Evolutionary conservation across 1,140 invertebrate species (phyloP).

Genomic region (Drosophila novamexicana): DNA sequence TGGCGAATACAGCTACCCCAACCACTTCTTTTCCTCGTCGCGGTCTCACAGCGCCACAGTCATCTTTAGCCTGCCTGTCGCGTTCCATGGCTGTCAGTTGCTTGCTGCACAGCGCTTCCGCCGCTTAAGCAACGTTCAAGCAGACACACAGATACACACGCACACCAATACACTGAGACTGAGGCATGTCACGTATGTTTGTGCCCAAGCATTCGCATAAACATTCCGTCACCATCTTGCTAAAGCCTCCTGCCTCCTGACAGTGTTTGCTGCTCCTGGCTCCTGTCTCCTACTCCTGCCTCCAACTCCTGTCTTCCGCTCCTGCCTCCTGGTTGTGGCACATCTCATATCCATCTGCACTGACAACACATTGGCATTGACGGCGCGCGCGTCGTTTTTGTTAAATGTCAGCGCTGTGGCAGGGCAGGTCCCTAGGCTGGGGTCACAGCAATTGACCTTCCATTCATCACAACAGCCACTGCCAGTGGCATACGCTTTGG

Average conservation of each 20-base stretch:
- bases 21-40: conserved; percentile 19
- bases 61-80: conserved; percentile 16
- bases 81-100: conserved; percentile 54
- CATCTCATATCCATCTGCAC: conserved; percentile 38
- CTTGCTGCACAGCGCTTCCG: conserved; percentile 57
- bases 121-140: conserved; percentile 43
- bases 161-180: conserved; percentile 25
- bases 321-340: conserved; percentile 12
- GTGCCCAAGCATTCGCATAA: conserved; percentile 80
- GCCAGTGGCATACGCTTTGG: no score
- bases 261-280: neutral
- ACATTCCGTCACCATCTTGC: conserved; percentile 61
- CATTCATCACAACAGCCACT: conserved; percentile 61
- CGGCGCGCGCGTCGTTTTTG: conserved; percentile 68
- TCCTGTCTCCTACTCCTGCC: neutral
- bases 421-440: conserved; percentile 38
- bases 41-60: conserved; percentile 27
- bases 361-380: conserved; percentile 76
- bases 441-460: conserved; percentile 80
- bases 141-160: conserved; percentile 32
- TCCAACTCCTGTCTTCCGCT: neutral
- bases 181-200: conserved; percentile 77
- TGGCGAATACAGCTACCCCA: conserved; percentile 15
- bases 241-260: neutral
- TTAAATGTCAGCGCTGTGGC: conserved; percentile 68